Percentiles rank a stretch among this genome's conserved stretches.
Conservation (phyloP, 2,888 invertebrate genomes). For the Leptopterna dolabrata region DNA sequence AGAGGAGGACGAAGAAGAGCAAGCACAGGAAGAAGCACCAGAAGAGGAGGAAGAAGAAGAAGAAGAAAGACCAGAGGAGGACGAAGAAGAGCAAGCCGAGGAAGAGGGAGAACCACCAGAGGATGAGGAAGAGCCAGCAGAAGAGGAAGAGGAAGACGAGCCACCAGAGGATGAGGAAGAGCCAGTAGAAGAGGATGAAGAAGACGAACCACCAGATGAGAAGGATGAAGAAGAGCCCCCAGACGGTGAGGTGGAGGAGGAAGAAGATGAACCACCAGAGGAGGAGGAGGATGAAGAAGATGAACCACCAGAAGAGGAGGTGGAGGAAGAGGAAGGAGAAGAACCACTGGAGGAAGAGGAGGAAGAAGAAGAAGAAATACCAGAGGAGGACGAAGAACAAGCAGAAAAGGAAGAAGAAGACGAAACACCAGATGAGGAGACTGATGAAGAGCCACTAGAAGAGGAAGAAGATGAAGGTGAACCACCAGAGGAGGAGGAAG, state of each 20-base stretch:
- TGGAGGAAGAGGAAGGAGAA: no score
- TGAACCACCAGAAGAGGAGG: no score
- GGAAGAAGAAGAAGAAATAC: no score
- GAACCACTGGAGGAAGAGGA: no score
- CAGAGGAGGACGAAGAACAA: not conserved
- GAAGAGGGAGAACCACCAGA: not conserved
- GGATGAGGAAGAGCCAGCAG: not conserved
- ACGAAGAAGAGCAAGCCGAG: not conserved
- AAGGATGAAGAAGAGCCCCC: not conserved
- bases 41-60: slow-evolving; percentile 8
- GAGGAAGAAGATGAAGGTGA: no score
- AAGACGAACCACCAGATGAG: not conserved
- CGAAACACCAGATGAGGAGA: no score
- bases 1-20: not conserved
- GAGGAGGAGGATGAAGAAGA: not conserved
- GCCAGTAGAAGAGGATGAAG: not conserved
- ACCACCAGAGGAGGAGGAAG: no score
- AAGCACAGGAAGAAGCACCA: not conserved
- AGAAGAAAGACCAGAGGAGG: no score
- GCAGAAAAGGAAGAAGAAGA: not conserved
- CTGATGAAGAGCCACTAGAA: no score
- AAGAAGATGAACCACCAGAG: not conserved
- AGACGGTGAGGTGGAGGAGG: not conserved
- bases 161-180: not conserved
- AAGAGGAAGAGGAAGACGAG: not conserved